A percentile compares a stretch with the other conserved stretches of the same genome.
Evolutionary conservation across 2,113 vertebrate genomes (phyloP).

Genomic region (Verasper variegatus): DNA sequence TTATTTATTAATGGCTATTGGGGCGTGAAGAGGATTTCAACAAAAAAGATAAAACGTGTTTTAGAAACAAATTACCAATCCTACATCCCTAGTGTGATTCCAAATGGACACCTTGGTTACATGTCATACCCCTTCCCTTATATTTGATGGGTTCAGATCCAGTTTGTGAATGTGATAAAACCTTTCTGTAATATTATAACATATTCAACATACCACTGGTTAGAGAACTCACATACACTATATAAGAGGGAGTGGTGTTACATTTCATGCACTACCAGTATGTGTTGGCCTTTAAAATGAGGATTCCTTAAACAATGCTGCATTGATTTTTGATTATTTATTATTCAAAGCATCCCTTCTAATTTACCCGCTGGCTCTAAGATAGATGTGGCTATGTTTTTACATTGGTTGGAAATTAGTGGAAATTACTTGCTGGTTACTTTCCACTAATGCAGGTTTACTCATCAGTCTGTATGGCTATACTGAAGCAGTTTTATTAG

Average conservation of each 20-base stretch:
- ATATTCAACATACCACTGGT: background rate
- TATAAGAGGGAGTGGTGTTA: background rate
- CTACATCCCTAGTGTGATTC: background rate
- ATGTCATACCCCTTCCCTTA: background rate
- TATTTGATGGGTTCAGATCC: too few species aligned
- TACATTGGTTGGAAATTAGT: too few species aligned
- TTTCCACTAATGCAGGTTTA: background rate
- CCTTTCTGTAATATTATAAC: background rate
- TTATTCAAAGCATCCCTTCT: background rate
- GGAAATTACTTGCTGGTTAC: background rate
- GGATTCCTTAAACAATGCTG: background rate
- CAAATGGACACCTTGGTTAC: background rate
- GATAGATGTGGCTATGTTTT: too few species aligned
- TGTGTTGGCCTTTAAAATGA: background rate
- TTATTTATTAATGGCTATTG: too few species aligned
- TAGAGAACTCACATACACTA: background rate
- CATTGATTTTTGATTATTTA: background rate
- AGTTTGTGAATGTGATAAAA: too few species aligned
- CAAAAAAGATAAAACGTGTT: too few species aligned
- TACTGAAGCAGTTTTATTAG: constrained; percentile 19
- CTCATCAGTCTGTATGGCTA: background rate
- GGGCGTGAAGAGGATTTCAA: too few species aligned
- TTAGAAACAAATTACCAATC: background rate
- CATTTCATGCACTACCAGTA: background rate
- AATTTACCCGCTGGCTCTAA: too few species aligned